These are phyloP conservation scores for Crematogaster levior DNA, from an alignment of 2,888 invertebrate species.

Conservation along the genomic window DNA sequence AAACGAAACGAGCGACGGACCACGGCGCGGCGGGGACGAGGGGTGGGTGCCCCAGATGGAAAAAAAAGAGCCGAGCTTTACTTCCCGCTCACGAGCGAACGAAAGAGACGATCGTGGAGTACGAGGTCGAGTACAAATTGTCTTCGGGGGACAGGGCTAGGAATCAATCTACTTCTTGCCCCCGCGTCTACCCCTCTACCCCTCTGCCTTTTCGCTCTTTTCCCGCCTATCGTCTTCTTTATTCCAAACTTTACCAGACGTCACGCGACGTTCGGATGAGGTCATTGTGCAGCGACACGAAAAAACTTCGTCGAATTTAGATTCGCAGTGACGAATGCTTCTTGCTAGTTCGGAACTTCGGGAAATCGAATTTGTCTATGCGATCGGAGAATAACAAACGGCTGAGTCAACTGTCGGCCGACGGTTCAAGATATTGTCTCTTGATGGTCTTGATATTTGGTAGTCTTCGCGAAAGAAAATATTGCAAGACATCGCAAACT, in stretches of 20 bases:
- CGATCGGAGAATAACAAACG: constrained; percentile 47
- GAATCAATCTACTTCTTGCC: constrained; percentile 82
- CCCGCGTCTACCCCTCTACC: constrained; percentile 62
- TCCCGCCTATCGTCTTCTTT: constrained; percentile 62
- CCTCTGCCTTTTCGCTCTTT: constrained; percentile 29
- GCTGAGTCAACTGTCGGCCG: constrained; percentile 23
- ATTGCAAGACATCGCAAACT: background rate
- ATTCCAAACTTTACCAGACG: constrained; percentile 73
- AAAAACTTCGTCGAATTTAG: constrained; percentile 72
- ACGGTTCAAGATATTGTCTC: constrained; percentile 30
- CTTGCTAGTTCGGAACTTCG: constrained; percentile 42
- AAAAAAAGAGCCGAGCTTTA: constrained; percentile 73
- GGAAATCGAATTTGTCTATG: constrained; percentile 43
- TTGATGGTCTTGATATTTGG: constrained; percentile 15
- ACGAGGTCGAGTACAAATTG: constrained; percentile 81
- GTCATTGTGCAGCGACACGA: constrained; percentile 68
- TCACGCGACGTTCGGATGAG: constrained; percentile 69
- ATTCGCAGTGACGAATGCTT: constrained; percentile 69
- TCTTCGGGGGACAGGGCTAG: constrained; percentile 78
- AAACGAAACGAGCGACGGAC: constrained; percentile 62
- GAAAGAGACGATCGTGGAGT: constrained; percentile 77
- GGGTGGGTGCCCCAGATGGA: constrained; percentile 24
- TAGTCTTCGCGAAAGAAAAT: background rate
- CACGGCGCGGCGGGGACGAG: constrained; percentile 43
- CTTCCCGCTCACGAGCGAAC: constrained; percentile 79